phyloP scores from a whole-genome alignment of 2,888 invertebrate species.

The Barypeithes pellucidus region DNA sequence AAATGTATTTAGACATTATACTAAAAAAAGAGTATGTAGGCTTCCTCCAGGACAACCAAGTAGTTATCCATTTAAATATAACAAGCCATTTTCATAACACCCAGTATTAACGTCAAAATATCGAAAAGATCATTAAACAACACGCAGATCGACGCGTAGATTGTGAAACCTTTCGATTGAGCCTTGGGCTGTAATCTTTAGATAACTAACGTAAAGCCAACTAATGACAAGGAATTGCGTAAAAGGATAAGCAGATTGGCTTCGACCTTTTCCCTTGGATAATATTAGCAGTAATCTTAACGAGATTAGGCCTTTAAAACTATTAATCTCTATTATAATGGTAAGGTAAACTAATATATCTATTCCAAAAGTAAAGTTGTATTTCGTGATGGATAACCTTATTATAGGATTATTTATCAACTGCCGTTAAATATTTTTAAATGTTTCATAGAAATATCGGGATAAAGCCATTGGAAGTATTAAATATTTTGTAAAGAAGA shows the following conservation, averaged over 20 bases:
- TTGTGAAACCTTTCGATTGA: neutral
- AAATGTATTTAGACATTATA: too few species aligned
- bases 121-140: neutral
- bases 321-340: slow-evolving; percentile 9
- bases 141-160: neutral
- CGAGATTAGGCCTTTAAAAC: neutral
- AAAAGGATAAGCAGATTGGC: slow-evolving; percentile 11
- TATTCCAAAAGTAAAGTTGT: neutral
- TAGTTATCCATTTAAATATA: too few species aligned
- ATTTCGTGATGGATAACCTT: neutral
- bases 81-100: too few species aligned
- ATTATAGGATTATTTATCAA: neutral
- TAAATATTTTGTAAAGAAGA: too few species aligned
- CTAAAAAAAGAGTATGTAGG: too few species aligned
- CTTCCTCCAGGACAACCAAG: too few species aligned
- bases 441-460: too few species aligned
- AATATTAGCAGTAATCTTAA: slow-evolving; percentile 11
- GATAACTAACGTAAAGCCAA: slow-evolving; percentile 30
- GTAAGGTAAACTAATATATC: neutral
- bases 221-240: slow-evolving; percentile 19
- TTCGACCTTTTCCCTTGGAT: slow-evolving; percentile 24
- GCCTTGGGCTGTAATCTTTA: neutral
- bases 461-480: too few species aligned
- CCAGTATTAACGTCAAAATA: neutral
- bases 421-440: too few species aligned